Evolutionary conservation across 2,797 vertebrate genomes (phyloP).

Genomic region (Natrix natrix): DNA sequence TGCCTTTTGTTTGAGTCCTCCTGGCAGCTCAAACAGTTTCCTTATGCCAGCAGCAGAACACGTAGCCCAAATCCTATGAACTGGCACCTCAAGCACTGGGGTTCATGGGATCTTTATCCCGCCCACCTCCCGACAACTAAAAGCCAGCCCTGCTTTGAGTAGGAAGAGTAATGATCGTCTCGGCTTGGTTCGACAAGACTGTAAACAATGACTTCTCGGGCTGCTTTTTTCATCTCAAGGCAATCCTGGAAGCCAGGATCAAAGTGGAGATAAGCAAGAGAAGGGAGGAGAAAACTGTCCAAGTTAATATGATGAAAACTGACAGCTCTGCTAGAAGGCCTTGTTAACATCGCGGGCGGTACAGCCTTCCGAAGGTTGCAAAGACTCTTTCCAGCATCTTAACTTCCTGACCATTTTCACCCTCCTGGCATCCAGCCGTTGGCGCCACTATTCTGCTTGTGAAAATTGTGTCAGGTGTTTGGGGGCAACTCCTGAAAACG

Average conservation of each 20-base stretch:
- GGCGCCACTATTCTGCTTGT: conserved; percentile 3
- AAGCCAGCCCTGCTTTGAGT: background rate
- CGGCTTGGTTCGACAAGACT: background rate
- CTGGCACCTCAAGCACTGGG: background rate
- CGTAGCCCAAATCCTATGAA: background rate
- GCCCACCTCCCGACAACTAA: background rate
- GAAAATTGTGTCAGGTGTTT: background rate
- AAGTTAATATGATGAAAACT: conserved; percentile 2
- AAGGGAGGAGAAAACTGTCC: background rate
- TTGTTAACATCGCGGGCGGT: background rate
- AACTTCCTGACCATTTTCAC: background rate
- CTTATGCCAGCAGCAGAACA: background rate
- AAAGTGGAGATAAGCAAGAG: background rate
- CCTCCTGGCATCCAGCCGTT: conserved; percentile 17
- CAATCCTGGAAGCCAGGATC: background rate
- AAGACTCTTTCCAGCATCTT: background rate
- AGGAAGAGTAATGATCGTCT: background rate
- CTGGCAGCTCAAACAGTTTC: background rate
- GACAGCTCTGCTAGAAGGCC: background rate
- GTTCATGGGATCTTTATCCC: background rate
- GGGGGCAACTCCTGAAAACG: background rate
- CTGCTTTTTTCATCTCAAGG: background rate
- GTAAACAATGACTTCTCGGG: background rate
- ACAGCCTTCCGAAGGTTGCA: conserved; percentile 1
- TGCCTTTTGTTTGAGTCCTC: too few species aligned